Conservation (phyloP, 2,888 invertebrate genomes). For the Parnassius glacialis region DNA sequence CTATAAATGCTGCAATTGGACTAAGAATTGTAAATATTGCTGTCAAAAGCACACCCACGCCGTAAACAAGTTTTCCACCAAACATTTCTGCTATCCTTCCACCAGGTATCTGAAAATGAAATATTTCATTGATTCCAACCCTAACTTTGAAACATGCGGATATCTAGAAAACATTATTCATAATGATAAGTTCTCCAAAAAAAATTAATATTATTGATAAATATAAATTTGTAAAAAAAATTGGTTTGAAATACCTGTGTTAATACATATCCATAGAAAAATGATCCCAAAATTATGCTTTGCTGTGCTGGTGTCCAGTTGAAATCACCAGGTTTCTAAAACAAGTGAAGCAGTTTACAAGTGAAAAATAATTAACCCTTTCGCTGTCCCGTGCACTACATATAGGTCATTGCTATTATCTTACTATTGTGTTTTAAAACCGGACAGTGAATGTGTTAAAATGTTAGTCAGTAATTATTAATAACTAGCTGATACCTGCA, state of each 20-base stretch:
- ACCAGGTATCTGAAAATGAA: constrained; percentile 80
- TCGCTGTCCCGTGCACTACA: too few species aligned
- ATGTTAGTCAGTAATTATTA: too few species aligned
- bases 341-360: constrained; percentile 31
- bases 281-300: constrained; percentile 89
- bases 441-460: too few species aligned
- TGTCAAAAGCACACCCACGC: constrained; percentile 89
- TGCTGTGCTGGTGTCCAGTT: constrained; percentile 89
- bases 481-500: too few species aligned
- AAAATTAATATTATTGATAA: too few species aligned
- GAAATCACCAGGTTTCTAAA: constrained; percentile 86
- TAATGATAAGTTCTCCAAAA: too few species aligned
- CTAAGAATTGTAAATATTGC: constrained; percentile 91
- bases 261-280: constrained; percentile 91
- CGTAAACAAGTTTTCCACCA: constrained; percentile 94
- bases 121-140: not conserved
- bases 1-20: constrained; percentile 88
- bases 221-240: too few species aligned
- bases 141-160: too few species aligned
- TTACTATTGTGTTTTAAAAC: too few species aligned
- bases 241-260: constrained; percentile 81
- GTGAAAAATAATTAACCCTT: too few species aligned
- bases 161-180: not conserved
- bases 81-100: constrained; percentile 91
- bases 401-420: too few species aligned